phyloP scores from a whole-genome alignment of 2,113 vertebrate species.

The Seriola quinqueradiata region DNA sequence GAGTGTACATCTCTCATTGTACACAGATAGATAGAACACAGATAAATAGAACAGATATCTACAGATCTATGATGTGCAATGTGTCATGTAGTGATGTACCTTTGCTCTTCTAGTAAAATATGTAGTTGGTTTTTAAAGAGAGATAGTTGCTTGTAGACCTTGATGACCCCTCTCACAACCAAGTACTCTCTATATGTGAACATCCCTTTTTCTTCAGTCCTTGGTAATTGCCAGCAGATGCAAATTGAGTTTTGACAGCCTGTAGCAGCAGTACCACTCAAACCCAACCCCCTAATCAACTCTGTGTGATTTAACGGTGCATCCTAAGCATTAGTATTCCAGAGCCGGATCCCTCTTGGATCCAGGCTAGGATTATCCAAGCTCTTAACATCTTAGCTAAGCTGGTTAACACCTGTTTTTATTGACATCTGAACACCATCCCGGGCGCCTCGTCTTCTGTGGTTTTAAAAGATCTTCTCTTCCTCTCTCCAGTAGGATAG shows the following conservation, averaged over 20 bases:
- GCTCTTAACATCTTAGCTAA: constrained; percentile 84
- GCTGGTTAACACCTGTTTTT: constrained; percentile 88
- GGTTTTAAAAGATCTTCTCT: constrained; percentile 69
- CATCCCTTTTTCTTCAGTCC: constrained; percentile 23
- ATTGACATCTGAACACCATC: constrained; percentile 82
- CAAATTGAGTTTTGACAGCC: constrained; percentile 47
- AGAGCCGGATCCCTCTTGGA: constrained; percentile 72
- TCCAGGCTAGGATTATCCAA: constrained; percentile 81
- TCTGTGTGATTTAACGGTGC: constrained; percentile 60
- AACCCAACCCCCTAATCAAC: constrained; percentile 65
- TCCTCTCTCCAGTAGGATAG: constrained; percentile 38
- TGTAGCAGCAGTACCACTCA: constrained; percentile 48
- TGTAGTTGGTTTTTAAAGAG: not conserved
- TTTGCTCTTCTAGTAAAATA: not conserved
- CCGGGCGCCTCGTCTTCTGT: constrained; percentile 52
- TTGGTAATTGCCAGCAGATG: constrained; percentile 45
- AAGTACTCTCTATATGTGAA: constrained; percentile 5
- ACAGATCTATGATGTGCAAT: not conserved
- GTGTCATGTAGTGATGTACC: not conserved
- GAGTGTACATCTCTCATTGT: not conserved
- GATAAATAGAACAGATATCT: too few species aligned
- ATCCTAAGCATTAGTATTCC: constrained; percentile 81
- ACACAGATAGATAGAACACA: too few species aligned
- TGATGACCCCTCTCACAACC: constrained; percentile 7
- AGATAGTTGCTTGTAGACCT: not conserved